A percentile compares a stretch with the other conserved stretches of the same genome.
Conservation (phyloP, 1,140 invertebrate species). For the Drosophila ficusphila region DNA sequence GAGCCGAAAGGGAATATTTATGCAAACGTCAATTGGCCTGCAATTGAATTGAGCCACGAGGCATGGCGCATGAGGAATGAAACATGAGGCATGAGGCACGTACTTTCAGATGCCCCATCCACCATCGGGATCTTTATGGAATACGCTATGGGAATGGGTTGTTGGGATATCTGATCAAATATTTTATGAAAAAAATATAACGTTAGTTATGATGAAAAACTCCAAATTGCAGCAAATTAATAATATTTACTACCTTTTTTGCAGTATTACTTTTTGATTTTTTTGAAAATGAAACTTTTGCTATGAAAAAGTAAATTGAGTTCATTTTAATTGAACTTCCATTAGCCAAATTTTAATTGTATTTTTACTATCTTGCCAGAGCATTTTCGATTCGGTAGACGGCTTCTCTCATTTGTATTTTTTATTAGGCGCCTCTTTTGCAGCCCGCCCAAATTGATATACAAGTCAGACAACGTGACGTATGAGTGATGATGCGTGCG, state of each 20-base stretch:
- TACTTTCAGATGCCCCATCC: constrained; percentile 29
- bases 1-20: constrained; percentile 61
- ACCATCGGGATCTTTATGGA: not conserved
- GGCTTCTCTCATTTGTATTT: constrained; percentile 56
- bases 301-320: no score
- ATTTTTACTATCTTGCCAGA: constrained; percentile 3
- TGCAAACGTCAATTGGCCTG: constrained; percentile 74
- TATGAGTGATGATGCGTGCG: constrained; percentile 79
- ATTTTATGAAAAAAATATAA: not conserved
- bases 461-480: constrained; percentile 73
- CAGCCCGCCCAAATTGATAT: constrained; percentile 54
- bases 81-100: constrained; percentile 42
- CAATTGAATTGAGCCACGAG: constrained; percentile 70
- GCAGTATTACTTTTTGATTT: no score
- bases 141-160: constrained; percentile 12
- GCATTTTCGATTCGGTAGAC: constrained; percentile 36
- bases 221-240: no score
- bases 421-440: constrained; percentile 57
- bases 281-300: no score
- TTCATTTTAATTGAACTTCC: no score
- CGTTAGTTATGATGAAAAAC: no score
- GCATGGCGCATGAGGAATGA: constrained; percentile 43
- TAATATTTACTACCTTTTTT: no score
- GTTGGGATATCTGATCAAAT: not conserved
- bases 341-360: not conserved